Percentiles rank a stretch among this genome's conserved stretches.
Evolutionary conservation across 2,797 vertebrate genomes (phyloP).

Genomic region (Mustela erminea): DNA sequence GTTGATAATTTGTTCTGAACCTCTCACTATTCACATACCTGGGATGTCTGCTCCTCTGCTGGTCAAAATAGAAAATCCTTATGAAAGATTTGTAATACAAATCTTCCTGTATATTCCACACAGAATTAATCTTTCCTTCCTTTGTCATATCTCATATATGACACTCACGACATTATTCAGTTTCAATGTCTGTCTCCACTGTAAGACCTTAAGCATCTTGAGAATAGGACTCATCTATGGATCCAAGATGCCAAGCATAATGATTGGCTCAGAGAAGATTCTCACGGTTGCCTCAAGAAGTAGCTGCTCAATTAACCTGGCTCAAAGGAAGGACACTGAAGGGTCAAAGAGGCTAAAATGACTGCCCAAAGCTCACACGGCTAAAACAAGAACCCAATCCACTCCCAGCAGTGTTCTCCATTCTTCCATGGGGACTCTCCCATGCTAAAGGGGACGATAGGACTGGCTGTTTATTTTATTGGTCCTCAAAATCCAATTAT

Average conservation of each 20-base stretch:
- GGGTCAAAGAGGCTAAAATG: constrained; percentile 20
- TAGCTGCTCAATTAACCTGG: neutral
- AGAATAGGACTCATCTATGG: neutral
- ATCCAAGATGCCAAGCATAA: neutral
- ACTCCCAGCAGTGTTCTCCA: neutral
- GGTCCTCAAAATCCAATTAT: constrained; percentile 21
- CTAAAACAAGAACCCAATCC: neutral
- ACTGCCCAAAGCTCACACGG: neutral
- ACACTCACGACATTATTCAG: neutral
- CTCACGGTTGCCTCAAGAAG: constrained; percentile 27
- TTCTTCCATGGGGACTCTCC: neutral
- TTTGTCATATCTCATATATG: neutral
- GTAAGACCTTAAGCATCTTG: neutral
- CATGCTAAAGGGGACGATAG: neutral
- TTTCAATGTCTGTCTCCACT: neutral
- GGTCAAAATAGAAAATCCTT: constrained; percentile 62
- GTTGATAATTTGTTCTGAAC: constrained; percentile 70
- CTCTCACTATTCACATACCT: constrained; percentile 70
- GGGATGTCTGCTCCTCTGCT: constrained; percentile 60
- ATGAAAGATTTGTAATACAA: neutral
- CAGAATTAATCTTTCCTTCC: neutral
- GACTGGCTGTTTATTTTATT: neutral
- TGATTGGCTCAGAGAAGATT: neutral
- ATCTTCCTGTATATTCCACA: neutral
- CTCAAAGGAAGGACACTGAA: neutral